A percentile compares a stretch with the other conserved stretches of the same genome.
Conservation (phyloP, 2,113 vertebrate genomes). For the Tetrao urogallus region DNA sequence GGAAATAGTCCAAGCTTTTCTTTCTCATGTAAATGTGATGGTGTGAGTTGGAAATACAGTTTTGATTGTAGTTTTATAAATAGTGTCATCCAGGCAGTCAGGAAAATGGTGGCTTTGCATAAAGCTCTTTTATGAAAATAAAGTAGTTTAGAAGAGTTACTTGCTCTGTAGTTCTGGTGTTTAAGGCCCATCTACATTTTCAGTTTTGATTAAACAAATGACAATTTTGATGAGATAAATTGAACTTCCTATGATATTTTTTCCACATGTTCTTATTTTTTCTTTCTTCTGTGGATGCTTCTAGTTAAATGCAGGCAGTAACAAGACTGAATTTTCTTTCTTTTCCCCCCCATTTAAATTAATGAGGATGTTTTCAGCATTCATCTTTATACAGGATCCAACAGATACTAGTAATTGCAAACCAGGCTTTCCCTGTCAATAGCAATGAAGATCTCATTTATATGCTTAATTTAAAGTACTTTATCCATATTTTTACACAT, state of each 20-base stretch:
- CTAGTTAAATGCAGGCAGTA: neutral
- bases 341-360: neutral
- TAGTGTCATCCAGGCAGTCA: neutral
- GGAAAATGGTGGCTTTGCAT: neutral
- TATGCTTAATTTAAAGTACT: neutral
- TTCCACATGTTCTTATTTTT: neutral
- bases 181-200: neutral
- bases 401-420: neutral
- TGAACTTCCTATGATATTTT: neutral
- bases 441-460: neutral
- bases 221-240: neutral
- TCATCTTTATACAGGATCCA: neutral
- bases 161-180: neutral
- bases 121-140: neutral
- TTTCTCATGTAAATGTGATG: neutral
- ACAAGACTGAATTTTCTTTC: neutral
- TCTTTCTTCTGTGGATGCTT: neutral
- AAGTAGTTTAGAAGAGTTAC: neutral
- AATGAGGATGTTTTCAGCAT: neutral
- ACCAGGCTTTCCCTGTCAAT: neutral
- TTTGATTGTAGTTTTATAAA: neutral
- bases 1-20: neutral
- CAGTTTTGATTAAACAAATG: neutral
- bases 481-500: neutral
- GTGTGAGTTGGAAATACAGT: neutral